Base-by-base conservation (phyloP, 30 jellyfish, hydroid and myxozoan species). In the Aurelia sp. region DNA sequence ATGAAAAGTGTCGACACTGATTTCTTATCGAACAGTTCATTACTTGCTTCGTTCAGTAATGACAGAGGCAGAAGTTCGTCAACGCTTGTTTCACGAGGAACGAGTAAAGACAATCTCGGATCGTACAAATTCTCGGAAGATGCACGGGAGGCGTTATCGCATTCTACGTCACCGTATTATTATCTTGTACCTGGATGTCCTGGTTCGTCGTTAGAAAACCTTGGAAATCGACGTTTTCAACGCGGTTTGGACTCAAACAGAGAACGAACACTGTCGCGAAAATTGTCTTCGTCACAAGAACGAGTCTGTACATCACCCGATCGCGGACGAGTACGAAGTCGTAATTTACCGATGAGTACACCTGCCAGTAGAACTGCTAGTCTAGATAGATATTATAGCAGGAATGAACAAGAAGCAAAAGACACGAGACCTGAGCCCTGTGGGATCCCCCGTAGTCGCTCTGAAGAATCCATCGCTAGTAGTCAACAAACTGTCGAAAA, bases 401-500 rank as follows among this genome's bases (percentile, higher is more conserved):
- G 57, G 35, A 86, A 57, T 60, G 90, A 77, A 67, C 19, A 65
- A 17, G 52, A 48, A 11, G 18, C 67, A 18, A 30, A 27, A 38
- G 72, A 67, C 20, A 67, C 71, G 80, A 48, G 30, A 17, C 22
- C 47, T 52, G 84, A 71, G 5, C 65, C 74, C 52, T 41, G 55
- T 18, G 31, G 64, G 31, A 57, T 18, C 72, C 81, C 61, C 15
- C 48, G 96, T 44, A 53, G 67, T 52, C 84, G 87, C 31, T 83
- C 95, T n/a, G 91, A 63, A 11, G 98, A 85, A 13, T 70, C 98
- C 0, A 58, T 85, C 0, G 92, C 98, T 9, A 92, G 93, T 52
- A 77, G 97, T 61, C 93, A 76, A 69, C 97, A 66, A 30, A 88
- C 97, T 55, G 96, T 94, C 10, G 95, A 84, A 38, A 90, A 84